Evolutionary conservation across 2,113 vertebrate species (phyloP).

Genomic region (Sinocyclocheilus rhinocerous): DNA sequence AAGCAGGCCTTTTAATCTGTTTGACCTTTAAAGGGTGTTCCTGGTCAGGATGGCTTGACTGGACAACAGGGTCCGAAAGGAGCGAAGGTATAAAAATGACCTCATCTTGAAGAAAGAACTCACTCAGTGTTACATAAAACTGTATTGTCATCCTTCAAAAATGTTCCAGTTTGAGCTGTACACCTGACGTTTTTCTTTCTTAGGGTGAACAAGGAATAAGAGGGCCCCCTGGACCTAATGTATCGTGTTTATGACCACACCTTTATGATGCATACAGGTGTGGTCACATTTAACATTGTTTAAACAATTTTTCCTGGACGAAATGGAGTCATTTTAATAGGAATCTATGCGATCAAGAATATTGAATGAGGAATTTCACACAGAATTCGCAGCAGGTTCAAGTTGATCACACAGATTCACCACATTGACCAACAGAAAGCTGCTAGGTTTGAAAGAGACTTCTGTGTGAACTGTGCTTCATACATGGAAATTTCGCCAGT

Average conservation of each 20-base stretch:
- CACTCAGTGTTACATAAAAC: not conserved
- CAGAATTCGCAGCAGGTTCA: not conserved
- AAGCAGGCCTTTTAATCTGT: not conserved
- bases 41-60: constrained; percentile 22
- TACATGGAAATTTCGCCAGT: too few species aligned
- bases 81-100: constrained; percentile 16
- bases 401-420: too few species aligned
- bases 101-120: not conserved
- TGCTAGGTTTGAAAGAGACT: too few species aligned
- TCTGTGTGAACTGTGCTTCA: too few species aligned
- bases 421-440: too few species aligned
- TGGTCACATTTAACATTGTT: not conserved
- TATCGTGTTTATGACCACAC: constrained; percentile 57
- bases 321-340: not conserved
- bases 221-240: constrained; percentile 85
- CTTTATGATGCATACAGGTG: not conserved
- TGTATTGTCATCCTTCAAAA: not conserved
- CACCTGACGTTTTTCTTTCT: constrained; percentile 50
- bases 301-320: not conserved
- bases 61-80: constrained; percentile 41
- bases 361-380: not conserved
- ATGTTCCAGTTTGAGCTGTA: not conserved
- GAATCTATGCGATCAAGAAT: not conserved
- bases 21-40: constrained; percentile 19
- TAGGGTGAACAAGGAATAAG: constrained; percentile 83